Evolutionary conservation across 37 sponge, comb jelly and placozoan species (phyloP).

Genomic region (Axinella damicornis): DNA sequence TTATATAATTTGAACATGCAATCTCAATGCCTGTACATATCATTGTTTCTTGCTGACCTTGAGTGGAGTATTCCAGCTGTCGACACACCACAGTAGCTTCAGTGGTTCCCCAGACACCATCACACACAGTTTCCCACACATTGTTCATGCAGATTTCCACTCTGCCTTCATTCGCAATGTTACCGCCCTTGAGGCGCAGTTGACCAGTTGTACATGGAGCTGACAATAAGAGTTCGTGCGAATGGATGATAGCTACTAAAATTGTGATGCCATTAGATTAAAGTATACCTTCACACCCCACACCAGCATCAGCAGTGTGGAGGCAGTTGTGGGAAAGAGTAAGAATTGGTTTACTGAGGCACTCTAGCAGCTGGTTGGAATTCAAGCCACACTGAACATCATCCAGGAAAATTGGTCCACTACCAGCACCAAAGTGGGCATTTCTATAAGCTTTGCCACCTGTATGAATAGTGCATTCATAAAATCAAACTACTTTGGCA

Average conservation of each 20-base stretch:
- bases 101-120: not conserved
- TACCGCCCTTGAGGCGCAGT: not conserved
- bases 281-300: too few species aligned
- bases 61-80: not conserved
- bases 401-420: too few species aligned
- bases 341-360: not conserved
- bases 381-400: not conserved
- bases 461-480: too few species aligned
- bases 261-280: too few species aligned
- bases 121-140: constrained; percentile 1
- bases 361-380: not conserved
- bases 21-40: too few species aligned
- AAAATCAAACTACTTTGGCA: too few species aligned
- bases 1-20: too few species aligned
- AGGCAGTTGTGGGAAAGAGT: not conserved
- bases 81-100: constrained; percentile 12
- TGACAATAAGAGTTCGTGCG: too few species aligned
- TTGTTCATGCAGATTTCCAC: not conserved
- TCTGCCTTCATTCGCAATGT: constrained; percentile 1
- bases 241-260: too few species aligned
- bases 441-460: too few species aligned
- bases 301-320: not conserved
- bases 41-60: too few species aligned
- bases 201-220: constrained; percentile 24
- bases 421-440: too few species aligned